Base-by-base conservation (phyloP, 2,113 vertebrate species). In the Nesogale talazaci region DNA sequence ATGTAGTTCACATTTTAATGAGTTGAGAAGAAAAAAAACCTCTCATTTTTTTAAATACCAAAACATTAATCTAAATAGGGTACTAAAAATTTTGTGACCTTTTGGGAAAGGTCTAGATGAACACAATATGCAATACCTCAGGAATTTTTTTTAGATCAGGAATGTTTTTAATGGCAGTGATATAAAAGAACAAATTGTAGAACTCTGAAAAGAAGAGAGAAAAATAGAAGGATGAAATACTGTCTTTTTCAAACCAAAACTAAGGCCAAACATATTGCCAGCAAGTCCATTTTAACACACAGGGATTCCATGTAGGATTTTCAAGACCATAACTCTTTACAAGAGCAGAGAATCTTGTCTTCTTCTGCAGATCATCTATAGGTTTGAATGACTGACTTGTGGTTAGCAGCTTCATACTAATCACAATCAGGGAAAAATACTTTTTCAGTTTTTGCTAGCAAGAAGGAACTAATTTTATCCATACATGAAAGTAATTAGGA, bases 61-160 rank as follows among this genome's bases (percentile, higher is more conserved):
- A 87, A 92, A 80, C 3, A 0, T 19, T 80, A 76, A 79, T 91
- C 83, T 74, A 88, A 88, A 89, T 61, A 70, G 17, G 36, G 36
- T 17, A 56, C 20, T 16, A 63, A 72, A 36, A 56, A 46, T 36
- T 10, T 11, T 36, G 67, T 74, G 56, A 46, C n/a, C 16, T 70
- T 70, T 70, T 89, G 42, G 46, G 10, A 84, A 85, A 14, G 29
- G 2, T 9, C 3, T 75, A 25, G 67, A 27, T 89, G 56, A 86
- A 89, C 74, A 75, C 2, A 36, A 69, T 46, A 87, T 79, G 52
- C 57, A 93, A 46, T 80, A 61, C 17, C 52, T 74, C 31, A 4
- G 86, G 78, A 31, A 80, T 5, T 94, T 72, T 56, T 93, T 91
- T n/a, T n/a, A n/a, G n/a, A n/a, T n/a, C n/a, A n/a, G n/a, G n/a